Percentiles rank a stretch among this genome's conserved stretches.
Evolutionary conservation across 2,113 vertebrate genomes (phyloP).

Genomic region (Calypte anna): DNA sequence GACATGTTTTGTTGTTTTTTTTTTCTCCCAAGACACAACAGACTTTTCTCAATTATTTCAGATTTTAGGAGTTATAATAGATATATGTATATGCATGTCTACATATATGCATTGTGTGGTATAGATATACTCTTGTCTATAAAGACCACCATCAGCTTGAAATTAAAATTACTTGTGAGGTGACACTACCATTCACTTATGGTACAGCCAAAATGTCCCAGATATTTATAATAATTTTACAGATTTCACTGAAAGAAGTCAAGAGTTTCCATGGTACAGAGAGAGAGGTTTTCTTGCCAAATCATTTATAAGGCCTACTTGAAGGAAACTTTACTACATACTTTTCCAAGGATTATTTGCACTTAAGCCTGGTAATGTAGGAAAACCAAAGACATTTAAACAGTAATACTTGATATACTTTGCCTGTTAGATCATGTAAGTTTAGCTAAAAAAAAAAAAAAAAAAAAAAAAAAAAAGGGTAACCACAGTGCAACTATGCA

Average conservation of each 20-base stretch:
- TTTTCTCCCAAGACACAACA: background rate
- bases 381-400: constrained; percentile 38
- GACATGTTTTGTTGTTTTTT: fast-evolving
- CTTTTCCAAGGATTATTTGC: constrained; percentile 25
- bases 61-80: background rate
- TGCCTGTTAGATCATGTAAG: background rate
- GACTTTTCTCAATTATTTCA: background rate
- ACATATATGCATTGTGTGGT: background rate
- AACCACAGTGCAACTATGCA: background rate
- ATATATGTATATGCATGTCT: background rate
- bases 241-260: background rate
- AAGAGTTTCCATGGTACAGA: constrained; percentile 2
- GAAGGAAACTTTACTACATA: background rate
- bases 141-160: background rate
- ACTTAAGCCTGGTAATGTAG: background rate
- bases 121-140: background rate
- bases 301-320: background rate
- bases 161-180: constrained; percentile 40
- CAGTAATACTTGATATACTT: background rate
- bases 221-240: constrained; percentile 43
- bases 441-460: background rate
- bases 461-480: background rate
- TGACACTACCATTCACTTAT: background rate
- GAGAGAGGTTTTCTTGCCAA: constrained; percentile 30
- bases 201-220: constrained; percentile 9